A percentile compares a stretch with the other conserved stretches of the same genome.
Evolutionary conservation across 2,888 invertebrate species (phyloP).

Genomic region (Steinernema carpocapsae): DNA sequence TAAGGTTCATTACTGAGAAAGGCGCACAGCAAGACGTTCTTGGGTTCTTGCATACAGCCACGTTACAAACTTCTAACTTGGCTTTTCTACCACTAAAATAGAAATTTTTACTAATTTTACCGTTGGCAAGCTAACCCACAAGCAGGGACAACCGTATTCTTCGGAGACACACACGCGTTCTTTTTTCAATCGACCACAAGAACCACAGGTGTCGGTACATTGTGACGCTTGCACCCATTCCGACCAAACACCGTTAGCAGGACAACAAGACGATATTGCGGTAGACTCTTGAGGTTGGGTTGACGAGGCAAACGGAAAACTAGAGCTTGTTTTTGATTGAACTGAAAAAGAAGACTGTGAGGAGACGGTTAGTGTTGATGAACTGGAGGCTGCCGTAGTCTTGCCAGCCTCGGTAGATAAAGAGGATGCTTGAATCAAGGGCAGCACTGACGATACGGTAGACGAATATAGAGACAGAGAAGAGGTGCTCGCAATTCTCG

Average conservation of each 20-base stretch:
- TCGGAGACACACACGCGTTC: conserved; percentile 9
- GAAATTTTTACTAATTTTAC: background rate
- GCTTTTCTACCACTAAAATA: background rate
- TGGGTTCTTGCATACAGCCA: background rate
- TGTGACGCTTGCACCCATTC: conserved; percentile 20
- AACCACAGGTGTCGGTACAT: conserved; percentile 31
- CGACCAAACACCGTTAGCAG: conserved; percentile 38
- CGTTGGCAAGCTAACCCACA: background rate
- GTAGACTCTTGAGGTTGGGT: no score
- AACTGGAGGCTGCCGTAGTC: no score
- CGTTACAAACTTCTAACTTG: background rate
- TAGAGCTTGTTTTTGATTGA: no score
- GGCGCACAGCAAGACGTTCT: background rate
- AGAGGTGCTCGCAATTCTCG: no score
- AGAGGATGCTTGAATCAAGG: no score
- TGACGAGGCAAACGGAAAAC: no score
- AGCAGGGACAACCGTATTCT: conserved; percentile 34
- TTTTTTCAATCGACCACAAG: background rate
- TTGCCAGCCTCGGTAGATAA: no score
- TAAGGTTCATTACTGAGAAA: background rate
- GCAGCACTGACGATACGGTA: no score
- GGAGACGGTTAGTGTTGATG: no score
- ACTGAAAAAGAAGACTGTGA: no score
- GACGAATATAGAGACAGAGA: no score
- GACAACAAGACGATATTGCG: no score